Conservation (phyloP, 1,140 invertebrate genomes). For the Papilio polytes region DNA sequence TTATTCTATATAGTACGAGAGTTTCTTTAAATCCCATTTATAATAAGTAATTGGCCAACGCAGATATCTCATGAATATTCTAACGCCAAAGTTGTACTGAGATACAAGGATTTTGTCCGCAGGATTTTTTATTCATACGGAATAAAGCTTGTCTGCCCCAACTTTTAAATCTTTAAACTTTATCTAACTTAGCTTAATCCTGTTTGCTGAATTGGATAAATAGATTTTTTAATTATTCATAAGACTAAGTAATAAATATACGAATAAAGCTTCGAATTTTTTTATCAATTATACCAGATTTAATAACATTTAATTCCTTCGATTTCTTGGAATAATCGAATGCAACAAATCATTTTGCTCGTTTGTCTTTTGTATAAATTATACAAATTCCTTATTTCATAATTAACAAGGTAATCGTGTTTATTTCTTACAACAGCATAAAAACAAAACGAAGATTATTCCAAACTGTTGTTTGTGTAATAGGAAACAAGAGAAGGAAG, state of each 20-base stretch:
- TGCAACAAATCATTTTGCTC: not conserved
- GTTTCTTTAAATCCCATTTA: slow-evolving; percentile 6
- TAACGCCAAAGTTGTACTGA: not conserved
- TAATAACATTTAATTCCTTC: not conserved
- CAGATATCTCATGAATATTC: slow-evolving; percentile 24
- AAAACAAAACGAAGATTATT: not conserved
- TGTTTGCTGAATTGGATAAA: slow-evolving; percentile 1
- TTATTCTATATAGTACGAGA: not conserved
- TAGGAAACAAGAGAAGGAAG: too few relatives aligned
- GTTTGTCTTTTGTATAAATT: not conserved
- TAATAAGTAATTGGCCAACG: slow-evolving; percentile 14
- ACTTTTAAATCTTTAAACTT: slow-evolving; percentile 28
- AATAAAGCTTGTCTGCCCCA: slow-evolving; percentile 8
- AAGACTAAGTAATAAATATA: not conserved
- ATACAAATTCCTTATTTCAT: not conserved
- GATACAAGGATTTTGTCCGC: slow-evolving; percentile 8
- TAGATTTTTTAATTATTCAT: slow-evolving; percentile 7
- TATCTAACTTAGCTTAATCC: slow-evolving; percentile 9
- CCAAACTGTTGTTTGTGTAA: not conserved
- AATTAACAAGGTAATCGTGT: not conserved
- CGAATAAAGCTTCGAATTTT: not conserved
- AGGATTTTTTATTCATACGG: slow-evolving; percentile 25
- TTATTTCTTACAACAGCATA: not conserved
- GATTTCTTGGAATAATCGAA: not conserved
- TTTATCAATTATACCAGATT: not conserved